phyloP scores from a whole-genome alignment of 1,140 invertebrate genomes.

The Globodera rostochiensis region DNA sequence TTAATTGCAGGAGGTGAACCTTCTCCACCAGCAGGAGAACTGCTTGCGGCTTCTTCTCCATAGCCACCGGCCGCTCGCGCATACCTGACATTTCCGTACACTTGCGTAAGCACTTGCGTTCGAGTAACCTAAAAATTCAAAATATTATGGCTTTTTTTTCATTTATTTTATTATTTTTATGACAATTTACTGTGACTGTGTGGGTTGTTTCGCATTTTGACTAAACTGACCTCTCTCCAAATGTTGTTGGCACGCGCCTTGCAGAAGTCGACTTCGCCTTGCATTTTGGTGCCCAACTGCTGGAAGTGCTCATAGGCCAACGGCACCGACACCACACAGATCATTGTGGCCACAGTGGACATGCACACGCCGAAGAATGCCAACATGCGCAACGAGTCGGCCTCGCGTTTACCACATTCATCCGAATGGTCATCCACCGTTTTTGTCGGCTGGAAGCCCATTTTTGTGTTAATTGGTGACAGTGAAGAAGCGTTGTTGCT shows the following conservation, averaged over 20 bases:
- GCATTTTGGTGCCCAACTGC: slow-evolving; percentile 59
- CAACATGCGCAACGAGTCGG: slow-evolving; percentile 46
- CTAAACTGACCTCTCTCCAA: slow-evolving; percentile 56
- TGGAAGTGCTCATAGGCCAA: slow-evolving; percentile 55
- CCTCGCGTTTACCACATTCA: slow-evolving; percentile 33
- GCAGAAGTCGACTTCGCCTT: slow-evolving; percentile 62
- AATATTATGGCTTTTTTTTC: background rate
- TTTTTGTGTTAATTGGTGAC: background rate
- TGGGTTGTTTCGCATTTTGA: too few species aligned
- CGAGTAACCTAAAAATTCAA: slow-evolving; percentile 27
- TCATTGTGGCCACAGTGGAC: slow-evolving; percentile 56
- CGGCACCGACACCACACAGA: slow-evolving; percentile 55
- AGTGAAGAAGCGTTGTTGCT: background rate
- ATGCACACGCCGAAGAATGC: slow-evolving; percentile 58
- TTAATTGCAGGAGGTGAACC: background rate
- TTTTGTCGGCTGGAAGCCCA: slow-evolving; percentile 6
- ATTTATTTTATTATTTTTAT: background rate
- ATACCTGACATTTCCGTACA: background rate
- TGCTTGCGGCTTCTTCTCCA: background rate
- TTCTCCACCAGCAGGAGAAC: background rate
- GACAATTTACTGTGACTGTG: background rate
- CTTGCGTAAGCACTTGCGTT: slow-evolving; percentile 41
- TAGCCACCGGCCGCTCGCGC: background rate
- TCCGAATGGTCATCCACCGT: slow-evolving; percentile 31
- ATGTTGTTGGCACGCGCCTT: slow-evolving; percentile 57